phyloP scores from a whole-genome alignment of 2,888 invertebrate genomes.

The Erebia palarica region DNA sequence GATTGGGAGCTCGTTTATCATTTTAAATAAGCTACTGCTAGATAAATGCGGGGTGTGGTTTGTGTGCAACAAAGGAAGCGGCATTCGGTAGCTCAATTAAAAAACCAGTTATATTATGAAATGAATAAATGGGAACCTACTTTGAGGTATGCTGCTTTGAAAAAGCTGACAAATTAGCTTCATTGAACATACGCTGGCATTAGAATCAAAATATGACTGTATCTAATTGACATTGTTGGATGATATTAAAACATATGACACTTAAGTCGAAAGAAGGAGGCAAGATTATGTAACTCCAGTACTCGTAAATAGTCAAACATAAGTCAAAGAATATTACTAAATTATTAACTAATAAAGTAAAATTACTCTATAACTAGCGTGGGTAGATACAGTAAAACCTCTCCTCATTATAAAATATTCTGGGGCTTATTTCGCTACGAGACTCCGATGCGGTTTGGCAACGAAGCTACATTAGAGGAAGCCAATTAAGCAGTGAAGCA shows the following conservation, averaged over 20 bases:
- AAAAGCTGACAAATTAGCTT: conserved; percentile 49
- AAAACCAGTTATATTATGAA: conserved; percentile 69
- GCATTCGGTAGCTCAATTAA: conserved; percentile 74
- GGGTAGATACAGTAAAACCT: conserved; percentile 10
- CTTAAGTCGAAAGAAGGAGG: not conserved
- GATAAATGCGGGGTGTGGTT: conserved; percentile 79
- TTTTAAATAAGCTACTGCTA: conserved; percentile 81
- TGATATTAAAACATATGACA: too few species aligned
- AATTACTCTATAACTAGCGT: not conserved
- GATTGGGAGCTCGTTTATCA: conserved; percentile 81
- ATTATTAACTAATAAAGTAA: not conserved
- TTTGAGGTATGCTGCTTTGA: conserved; percentile 35
- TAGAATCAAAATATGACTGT: not conserved
- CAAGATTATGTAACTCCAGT: not conserved
- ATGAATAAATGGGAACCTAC: conserved; percentile 48
- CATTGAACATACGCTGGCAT: not conserved
- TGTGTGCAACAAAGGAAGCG: conserved; percentile 73
- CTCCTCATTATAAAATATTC: conserved; percentile 9
- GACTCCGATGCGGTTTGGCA: conserved; percentile 23
- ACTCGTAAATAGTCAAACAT: not conserved
- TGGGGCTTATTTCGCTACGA: conserved; percentile 22
- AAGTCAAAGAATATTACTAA: not conserved
- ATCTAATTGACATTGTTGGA: not conserved
- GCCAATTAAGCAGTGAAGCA: conserved; percentile 20
- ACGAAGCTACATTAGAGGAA: conserved; percentile 10